These are phyloP conservation scores for Lithosia quadra DNA, from an alignment of 2,888 invertebrate species.

Conservation along the genomic window DNA sequence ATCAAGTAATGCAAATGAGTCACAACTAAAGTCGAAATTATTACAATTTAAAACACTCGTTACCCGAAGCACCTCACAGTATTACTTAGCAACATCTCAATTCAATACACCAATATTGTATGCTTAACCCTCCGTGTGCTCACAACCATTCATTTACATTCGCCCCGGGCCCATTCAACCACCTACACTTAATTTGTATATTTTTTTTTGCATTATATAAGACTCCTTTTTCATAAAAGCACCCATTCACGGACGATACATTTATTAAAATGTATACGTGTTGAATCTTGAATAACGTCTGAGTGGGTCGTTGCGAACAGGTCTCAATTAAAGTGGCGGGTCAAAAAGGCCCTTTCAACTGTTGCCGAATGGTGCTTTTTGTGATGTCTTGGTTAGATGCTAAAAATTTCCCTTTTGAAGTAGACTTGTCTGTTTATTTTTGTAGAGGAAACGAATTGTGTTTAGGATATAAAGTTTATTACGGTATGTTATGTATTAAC, in stretches of 20 bases:
- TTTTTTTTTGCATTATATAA: constrained; percentile 76
- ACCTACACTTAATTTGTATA: constrained; percentile 83
- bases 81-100: constrained; percentile 69
- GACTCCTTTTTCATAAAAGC: constrained; percentile 80
- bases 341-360: constrained; percentile 51
- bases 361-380: constrained; percentile 42
- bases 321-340: constrained; percentile 53
- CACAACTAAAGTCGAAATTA: constrained; percentile 33
- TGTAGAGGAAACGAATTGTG: neutral
- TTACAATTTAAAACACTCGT: constrained; percentile 39
- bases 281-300: constrained; percentile 75
- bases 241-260: constrained; percentile 82
- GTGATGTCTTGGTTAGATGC: constrained; percentile 45
- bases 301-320: constrained; percentile 74
- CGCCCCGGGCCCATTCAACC: constrained; percentile 72
- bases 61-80: constrained; percentile 37
- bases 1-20: constrained; percentile 26
- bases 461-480: neutral
- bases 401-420: constrained; percentile 28
- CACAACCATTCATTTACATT: constrained; percentile 68
- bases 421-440: constrained; percentile 22
- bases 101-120: constrained; percentile 66
- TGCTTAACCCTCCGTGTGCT: constrained; percentile 63
- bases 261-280: constrained; percentile 84
- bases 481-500: too few relatives aligned